Base-by-base conservation (phyloP, 2,888 invertebrate species). In the Meghimatium bilineatum region DNA sequence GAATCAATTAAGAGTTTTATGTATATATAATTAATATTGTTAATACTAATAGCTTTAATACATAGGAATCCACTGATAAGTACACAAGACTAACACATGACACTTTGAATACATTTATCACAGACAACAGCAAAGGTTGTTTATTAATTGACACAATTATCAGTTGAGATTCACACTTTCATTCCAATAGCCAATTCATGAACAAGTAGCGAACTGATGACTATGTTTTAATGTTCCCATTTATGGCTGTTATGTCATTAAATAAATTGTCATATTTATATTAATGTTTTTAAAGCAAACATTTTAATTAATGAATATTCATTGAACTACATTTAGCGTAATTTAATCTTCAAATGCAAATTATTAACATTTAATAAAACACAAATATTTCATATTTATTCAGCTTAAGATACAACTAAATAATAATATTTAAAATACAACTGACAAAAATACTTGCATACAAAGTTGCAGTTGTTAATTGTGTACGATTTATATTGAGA, bases 51-150 rank as follows among this genome's bases (percentile, higher is more conserved):
- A 71, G 0, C 38, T 63, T 1, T 72, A 29, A 29, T 8, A 60
- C 2, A 14, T 12, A 60, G 26, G 29, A 32, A 60, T 38, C 56
- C 60, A 60, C 26, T 60, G 29, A 78, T 38, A 78, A 36, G 49
- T 69, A 67, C 79, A 69, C 79, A 49, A 79, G 69, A 79, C 79
- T 66, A 38, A 44, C 12, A 29, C n/a, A 29, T 23, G 38, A 66
- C 32, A 79, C 49, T 63, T 63, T 44, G 67, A 49, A 49, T 49
- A 79, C 66, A 79, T 23, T 32, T 49, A 38, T 44, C 66, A 79
- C 67, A 67, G 69, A 79, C 67, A 49, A 79, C 67, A 67, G 67
- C 67, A 26, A 67, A 79, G 32, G 12, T 52, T 44, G 20, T n/a
- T 34, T 14, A 20, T 44, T 44, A 72, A n/a, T 34, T 12, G 32